phyloP scores from a whole-genome alignment of 2,797 vertebrate genomes.

The Neostethus bicornis region DNA sequence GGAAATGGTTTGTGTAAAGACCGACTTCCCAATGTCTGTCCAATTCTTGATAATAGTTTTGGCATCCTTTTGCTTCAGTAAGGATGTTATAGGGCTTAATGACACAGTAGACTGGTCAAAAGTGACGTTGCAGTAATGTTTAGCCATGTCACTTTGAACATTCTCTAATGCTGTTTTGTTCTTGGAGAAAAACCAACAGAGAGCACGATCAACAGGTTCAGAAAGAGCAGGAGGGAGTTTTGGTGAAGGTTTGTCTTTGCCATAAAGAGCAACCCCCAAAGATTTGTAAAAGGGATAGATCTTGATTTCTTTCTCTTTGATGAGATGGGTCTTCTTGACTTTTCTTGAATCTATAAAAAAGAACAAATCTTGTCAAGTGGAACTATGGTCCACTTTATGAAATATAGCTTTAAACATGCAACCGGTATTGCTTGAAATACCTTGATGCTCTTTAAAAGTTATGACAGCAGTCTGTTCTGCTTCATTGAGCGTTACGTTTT shows the following conservation, averaged over 20 bases:
- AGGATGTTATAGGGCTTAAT: slow-evolving; percentile 71
- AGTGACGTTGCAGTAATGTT: slow-evolving; percentile 74
- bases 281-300: slow-evolving; percentile 85
- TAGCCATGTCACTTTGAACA: slow-evolving; percentile 70
- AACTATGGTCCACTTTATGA: background rate
- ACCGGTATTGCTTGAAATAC: slow-evolving; percentile 46
- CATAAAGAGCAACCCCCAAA: slow-evolving; percentile 85
- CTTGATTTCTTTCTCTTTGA: slow-evolving; percentile 73
- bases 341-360: slow-evolving; percentile 73
- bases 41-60: slow-evolving; percentile 76
- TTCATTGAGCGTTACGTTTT: slow-evolving; percentile 42
- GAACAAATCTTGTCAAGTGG: background rate
- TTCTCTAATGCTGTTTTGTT: slow-evolving; percentile 40
- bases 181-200: slow-evolving; percentile 78
- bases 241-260: slow-evolving; percentile 80
- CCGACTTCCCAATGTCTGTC: slow-evolving; percentile 65
- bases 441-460: slow-evolving; percentile 64
- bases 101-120: slow-evolving; percentile 59
- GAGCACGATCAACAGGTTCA: slow-evolving; percentile 62
- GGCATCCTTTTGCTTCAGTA: slow-evolving; percentile 72
- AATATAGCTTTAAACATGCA: too few relatives aligned
- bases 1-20: slow-evolving; percentile 69
- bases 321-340: slow-evolving; percentile 75
- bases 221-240: slow-evolving; percentile 79
- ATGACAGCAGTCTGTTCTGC: slow-evolving; percentile 64